Base-by-base conservation (phyloP, 2,113 vertebrate species). In the Oreotrochilus melanogaster region DNA sequence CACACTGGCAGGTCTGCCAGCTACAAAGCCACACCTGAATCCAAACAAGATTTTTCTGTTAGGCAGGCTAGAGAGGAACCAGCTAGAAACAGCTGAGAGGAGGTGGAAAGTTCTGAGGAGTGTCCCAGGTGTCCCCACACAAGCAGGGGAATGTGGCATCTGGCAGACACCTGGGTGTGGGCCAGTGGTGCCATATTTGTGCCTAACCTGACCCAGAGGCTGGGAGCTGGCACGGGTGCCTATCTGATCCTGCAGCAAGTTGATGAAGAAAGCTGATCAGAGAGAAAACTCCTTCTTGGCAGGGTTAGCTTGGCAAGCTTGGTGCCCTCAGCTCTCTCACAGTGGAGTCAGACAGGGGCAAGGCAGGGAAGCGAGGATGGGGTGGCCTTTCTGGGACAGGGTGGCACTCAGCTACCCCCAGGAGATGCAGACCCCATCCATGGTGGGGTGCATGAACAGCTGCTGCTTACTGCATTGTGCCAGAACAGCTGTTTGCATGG, bases 91-190 rank as follows among this genome's bases (percentile, higher is more conserved):
- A 54, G 35, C 19, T 2, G 3, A 31, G 22, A 69, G 89, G 91
- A 97, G 97, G 96, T 79, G 72, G 97, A 97, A 97, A 97, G 92
- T 88, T 96, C 76, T 28, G 51, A 30, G n/a, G 86, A 97, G 95
- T 97, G 94, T 97, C 78, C 25, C 89, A 50, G 86, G 88, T 95
- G 98, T 95, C 87, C 85, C 87, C 67, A 78, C 60, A 18, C 71
- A 48, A 8, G 37, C 93, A 95, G 88, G 97, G 93, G 97, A 97
- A 13, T 0, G 2, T 71, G 62, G 84, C 87, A 50, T 78, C 73
- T 78, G 92, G 90, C 76, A 89, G 78, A 60, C 45, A 79, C 37
- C 24, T 90, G 93, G 8, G 2, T 65, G 60, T 70, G 78, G 35
- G 0, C 3, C 37, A 24, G 19, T 18, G 60, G 56, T 33, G 37